Conservation (phyloP, 30 jellyfish, hydroid and myxozoan genomes). For the Aurelia coerulea region DNA sequence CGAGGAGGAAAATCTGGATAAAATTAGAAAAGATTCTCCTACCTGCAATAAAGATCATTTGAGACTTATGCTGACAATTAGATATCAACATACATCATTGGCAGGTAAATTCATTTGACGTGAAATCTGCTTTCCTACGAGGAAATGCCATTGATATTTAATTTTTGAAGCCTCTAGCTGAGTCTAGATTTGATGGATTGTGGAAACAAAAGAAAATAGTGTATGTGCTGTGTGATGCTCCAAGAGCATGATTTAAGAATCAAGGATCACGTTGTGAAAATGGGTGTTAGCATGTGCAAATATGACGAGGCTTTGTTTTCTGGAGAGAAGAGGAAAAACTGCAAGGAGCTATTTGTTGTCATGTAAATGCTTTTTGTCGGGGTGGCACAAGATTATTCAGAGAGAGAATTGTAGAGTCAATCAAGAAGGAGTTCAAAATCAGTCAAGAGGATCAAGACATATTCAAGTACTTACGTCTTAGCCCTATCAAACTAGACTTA, state of each 20-base stretch:
- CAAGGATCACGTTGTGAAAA: too few species aligned
- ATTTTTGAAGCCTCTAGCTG: too few species aligned
- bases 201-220: too few species aligned
- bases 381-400: neutral
- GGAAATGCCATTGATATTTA: neutral
- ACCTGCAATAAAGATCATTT: neutral
- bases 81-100: neutral
- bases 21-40: slow-evolving; percentile 21
- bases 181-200: too few species aligned
- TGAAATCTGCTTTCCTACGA: slow-evolving; percentile 4
- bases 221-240: too few species aligned
- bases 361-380: slow-evolving; percentile 3
- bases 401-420: neutral
- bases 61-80: slow-evolving; percentile 7
- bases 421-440: neutral
- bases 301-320: neutral
- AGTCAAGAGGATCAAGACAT: slow-evolving; percentile 1
- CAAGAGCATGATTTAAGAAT: too few species aligned
- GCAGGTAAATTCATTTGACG: slow-evolving; percentile 27
- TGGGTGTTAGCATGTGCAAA: neutral
- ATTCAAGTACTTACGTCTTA: slow-evolving; percentile 1
- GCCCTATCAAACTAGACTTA: too few species aligned
- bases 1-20: slow-evolving; percentile 8
- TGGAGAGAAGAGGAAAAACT: neutral
- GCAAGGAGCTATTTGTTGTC: neutral